These are phyloP conservation scores for Sebastes fasciatus DNA, from an alignment of 2,113 vertebrate genomes.

Conservation along the genomic window DNA sequence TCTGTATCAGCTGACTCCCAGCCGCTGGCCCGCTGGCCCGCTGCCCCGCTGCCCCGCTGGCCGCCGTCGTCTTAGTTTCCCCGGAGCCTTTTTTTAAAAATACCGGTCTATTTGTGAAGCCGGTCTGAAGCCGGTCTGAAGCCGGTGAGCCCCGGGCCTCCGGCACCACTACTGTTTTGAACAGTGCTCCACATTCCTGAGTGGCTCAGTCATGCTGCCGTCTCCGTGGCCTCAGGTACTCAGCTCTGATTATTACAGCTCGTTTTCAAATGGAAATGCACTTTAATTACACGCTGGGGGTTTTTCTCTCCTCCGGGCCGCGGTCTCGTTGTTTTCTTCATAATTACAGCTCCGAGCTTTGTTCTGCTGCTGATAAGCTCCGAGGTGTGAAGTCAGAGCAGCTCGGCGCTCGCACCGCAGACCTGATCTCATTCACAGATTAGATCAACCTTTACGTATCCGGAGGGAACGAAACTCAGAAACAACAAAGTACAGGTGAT, in stretches of 20 bases:
- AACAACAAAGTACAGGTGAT: too few relatives aligned
- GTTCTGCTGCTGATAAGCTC: background rate
- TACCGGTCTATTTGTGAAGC: conserved; percentile 57
- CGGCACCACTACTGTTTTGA: conserved; percentile 45
- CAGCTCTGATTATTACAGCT: conserved; percentile 12
- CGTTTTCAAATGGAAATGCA: conserved; percentile 17
- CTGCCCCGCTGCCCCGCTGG: background rate
- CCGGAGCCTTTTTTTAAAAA: conserved; percentile 44
- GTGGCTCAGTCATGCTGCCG: conserved; percentile 51
- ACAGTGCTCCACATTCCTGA: conserved; percentile 64
- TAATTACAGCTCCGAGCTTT: background rate
- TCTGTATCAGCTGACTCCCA: too few relatives aligned
- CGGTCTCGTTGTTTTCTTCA: background rate
- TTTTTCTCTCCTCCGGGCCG: background rate
- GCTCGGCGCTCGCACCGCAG: too few relatives aligned
- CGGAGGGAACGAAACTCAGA: background rate
- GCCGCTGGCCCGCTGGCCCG: too few relatives aligned
- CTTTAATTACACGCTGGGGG: conserved; percentile 13
- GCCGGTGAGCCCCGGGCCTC: background rate
- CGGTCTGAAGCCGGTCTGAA: background rate
- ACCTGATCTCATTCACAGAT: too few relatives aligned
- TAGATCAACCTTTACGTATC: background rate
- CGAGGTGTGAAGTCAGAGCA: too few relatives aligned
- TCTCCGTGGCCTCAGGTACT: conserved; percentile 44
- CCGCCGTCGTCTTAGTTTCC: background rate